These are phyloP conservation scores for Bucco capensis DNA, from an alignment of 2,113 vertebrate genomes.

Conservation along the genomic window DNA sequence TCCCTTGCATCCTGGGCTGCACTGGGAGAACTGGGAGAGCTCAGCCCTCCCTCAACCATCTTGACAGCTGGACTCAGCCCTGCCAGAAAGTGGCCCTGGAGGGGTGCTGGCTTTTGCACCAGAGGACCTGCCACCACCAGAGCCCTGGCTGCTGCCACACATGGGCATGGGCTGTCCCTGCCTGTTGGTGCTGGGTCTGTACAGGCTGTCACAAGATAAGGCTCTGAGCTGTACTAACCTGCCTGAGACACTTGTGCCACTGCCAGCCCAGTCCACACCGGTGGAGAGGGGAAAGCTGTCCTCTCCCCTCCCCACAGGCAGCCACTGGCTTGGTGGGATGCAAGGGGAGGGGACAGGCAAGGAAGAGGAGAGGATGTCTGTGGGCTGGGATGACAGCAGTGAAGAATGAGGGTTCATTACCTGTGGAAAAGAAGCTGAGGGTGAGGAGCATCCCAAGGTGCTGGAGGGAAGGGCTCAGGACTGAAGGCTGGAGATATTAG, in stretches of 20 bases:
- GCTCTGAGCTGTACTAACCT: neutral
- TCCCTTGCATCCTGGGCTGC: accelerated
- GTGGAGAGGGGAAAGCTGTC: neutral
- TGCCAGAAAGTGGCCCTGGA: accelerated
- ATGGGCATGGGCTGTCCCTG: accelerated
- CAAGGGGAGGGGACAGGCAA: neutral
- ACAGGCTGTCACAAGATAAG: neutral
- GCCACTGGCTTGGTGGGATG: accelerated
- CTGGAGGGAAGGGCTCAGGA: neutral
- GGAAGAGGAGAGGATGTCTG: neutral
- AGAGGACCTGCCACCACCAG: neutral
- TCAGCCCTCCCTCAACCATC: neutral
- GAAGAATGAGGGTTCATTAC: neutral
- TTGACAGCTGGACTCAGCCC: accelerated
- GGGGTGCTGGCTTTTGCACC: neutral
- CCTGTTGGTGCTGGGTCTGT: accelerated
- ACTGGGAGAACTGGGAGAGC: neutral
- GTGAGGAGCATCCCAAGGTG: accelerated
- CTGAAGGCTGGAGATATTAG: neutral
- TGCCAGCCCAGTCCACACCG: accelerated
- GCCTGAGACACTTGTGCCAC: neutral
- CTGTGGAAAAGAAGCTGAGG: neutral
- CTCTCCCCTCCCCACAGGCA: neutral
- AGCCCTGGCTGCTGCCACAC: neutral
- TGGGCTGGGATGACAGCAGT: no score